A percentile compares a stretch with the other conserved stretches of the same genome.
phyloP scores from a whole-genome alignment of 2,113 vertebrate species.

The Corythaixoides concolor region DNA sequence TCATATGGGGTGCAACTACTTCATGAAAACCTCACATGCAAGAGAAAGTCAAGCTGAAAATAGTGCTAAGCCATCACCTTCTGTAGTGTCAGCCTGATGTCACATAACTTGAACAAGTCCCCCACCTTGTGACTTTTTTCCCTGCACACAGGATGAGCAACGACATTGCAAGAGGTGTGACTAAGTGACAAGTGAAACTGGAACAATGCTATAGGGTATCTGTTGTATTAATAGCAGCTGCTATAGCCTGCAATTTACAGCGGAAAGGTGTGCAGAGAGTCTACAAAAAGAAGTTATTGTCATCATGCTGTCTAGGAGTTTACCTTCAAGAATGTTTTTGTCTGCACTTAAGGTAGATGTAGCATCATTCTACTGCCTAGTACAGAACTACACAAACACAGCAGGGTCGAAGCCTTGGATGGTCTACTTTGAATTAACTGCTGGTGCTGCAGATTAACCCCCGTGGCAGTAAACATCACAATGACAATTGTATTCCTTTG shows the following conservation, averaged over 20 bases:
- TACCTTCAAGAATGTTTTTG: background rate
- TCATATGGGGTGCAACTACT: background rate
- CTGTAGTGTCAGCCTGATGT: background rate
- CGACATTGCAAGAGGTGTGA: background rate
- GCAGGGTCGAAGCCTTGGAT: background rate
- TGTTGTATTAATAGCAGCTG: background rate
- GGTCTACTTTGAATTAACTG: background rate
- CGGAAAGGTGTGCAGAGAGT: background rate
- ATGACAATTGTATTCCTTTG: slow-evolving; percentile 16
- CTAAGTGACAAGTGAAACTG: background rate
- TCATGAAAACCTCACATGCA: background rate
- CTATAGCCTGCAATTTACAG: background rate
- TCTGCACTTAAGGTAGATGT: background rate
- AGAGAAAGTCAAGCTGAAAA: background rate
- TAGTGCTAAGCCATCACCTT: background rate
- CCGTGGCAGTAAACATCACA: background rate
- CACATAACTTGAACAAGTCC: background rate
- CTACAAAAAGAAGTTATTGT: background rate
- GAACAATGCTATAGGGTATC: background rate
- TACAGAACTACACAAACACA: background rate
- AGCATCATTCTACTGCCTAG: background rate
- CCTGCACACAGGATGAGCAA: background rate
- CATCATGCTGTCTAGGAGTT: background rate
- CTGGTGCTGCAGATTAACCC: background rate
- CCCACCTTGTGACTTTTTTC: background rate